These are phyloP conservation scores for Drosophila athabasca DNA, from an alignment of 1,140 invertebrate species.

Conservation along the genomic window DNA sequence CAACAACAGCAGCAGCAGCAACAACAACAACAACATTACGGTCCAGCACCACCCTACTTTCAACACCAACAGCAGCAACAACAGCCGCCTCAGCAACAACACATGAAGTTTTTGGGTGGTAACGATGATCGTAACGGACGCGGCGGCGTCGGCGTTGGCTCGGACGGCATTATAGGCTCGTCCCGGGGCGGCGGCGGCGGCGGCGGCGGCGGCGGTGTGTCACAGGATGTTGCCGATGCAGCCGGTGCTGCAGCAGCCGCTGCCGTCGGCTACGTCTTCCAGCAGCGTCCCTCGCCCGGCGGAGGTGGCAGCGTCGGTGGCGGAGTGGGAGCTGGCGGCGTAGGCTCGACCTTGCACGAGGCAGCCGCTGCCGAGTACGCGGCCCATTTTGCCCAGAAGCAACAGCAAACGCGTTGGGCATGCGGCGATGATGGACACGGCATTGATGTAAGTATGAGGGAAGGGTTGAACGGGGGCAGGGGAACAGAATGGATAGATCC, in stretches of 20 bases:
- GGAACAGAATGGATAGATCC: too few relatives aligned
- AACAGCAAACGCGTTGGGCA: constrained; percentile 79
- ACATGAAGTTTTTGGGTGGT: constrained; percentile 83
- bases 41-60: constrained; percentile 51
- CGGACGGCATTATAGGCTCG: constrained; percentile 58
- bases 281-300: constrained; percentile 73
- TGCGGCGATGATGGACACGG: constrained; percentile 79
- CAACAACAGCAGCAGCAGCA: constrained; percentile 35
- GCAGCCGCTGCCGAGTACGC: constrained; percentile 77
- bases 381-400: constrained; percentile 78
- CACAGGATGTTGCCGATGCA: constrained; percentile 67
- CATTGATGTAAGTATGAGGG: constrained; percentile 73
- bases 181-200: constrained; percentile 28
- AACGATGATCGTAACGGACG: constrained; percentile 82
- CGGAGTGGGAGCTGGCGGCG: constrained; percentile 44
- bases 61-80: constrained; percentile 50
- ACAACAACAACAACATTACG: constrained; percentile 51
- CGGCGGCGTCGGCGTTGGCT: constrained; percentile 69
- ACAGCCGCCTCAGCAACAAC: constrained; percentile 54
- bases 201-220: constrained; percentile 36
- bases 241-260: constrained; percentile 72
- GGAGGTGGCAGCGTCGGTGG: constrained; percentile 27
- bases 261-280: constrained; percentile 79
- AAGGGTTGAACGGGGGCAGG: too few relatives aligned
- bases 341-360: constrained; percentile 66